phyloP scores from a whole-genome alignment of 2,888 invertebrate species.

The Octodonta nipae region DNA sequence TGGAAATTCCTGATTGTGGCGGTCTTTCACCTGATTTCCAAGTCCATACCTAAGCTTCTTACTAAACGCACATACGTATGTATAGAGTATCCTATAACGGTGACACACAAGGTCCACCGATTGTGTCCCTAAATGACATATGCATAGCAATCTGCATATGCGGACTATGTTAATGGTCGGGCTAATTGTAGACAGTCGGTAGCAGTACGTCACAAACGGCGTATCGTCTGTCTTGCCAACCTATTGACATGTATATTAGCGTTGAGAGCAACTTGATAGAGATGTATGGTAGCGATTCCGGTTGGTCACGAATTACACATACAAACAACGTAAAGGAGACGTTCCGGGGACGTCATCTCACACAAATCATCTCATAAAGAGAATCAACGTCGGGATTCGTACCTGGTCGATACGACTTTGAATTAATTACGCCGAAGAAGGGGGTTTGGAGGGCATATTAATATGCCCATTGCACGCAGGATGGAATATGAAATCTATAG shows the following conservation, averaged over 20 bases:
- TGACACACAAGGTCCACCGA: no score
- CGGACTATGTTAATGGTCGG: constrained; percentile 30
- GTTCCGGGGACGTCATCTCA: constrained; percentile 9
- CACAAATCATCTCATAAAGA: constrained; percentile 18
- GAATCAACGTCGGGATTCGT: constrained; percentile 8
- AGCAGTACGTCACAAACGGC: constrained; percentile 18
- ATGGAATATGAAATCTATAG: no score
- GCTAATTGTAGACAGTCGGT: constrained; percentile 32
- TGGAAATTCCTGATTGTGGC: no score
- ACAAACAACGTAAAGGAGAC: constrained; percentile 16
- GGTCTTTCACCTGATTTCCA: no score
- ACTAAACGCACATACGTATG: no score
- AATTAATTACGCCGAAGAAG: constrained; percentile 10
- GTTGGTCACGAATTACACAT: constrained; percentile 5
- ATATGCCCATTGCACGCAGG: no score
- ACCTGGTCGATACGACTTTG: constrained; percentile 14
- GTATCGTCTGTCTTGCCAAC: constrained; percentile 23
- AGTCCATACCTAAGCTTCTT: no score
- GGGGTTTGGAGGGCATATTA: constrained; percentile 3
- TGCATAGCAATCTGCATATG: constrained; percentile 26
- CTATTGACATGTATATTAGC: constrained; percentile 29
- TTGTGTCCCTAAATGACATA: constrained; percentile 13
- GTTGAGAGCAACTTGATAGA: constrained; percentile 25
- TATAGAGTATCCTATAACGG: no score
- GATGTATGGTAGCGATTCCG: constrained; percentile 20